Conservation (phyloP, 2,888 invertebrate genomes). For the Drosophila monieri region DNA sequence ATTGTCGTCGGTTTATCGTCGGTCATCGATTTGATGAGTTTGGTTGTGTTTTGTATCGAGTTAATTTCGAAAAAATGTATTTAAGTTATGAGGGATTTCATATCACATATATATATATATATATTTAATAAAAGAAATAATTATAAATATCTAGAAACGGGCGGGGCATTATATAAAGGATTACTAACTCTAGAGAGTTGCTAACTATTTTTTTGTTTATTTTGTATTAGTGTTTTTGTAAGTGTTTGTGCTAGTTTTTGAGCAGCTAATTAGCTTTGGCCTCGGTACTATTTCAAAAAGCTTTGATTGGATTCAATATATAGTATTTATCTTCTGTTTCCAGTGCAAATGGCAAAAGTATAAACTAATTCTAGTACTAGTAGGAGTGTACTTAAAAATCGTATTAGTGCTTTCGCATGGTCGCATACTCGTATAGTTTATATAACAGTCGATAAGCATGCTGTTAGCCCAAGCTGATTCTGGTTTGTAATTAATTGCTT, state of each 20-base stretch:
- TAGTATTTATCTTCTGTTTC: slow-evolving; percentile 15
- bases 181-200: slow-evolving; percentile 27
- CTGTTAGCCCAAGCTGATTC: slow-evolving; percentile 35
- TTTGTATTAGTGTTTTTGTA: slow-evolving; percentile 18
- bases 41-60: slow-evolving; percentile 34
- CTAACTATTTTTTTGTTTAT: slow-evolving; percentile 25
- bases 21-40: slow-evolving; percentile 26
- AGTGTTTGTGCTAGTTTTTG: slow-evolving; percentile 29
- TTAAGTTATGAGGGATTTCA: slow-evolving; percentile 59
- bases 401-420: slow-evolving; percentile 43
- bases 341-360: slow-evolving; percentile 62
- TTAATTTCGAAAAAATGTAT: slow-evolving; percentile 60
- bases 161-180: slow-evolving; percentile 1
- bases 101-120: slow-evolving; percentile 16
- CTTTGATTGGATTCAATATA: slow-evolving; percentile 15
- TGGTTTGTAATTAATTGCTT: slow-evolving; percentile 6
- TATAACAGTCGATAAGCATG: slow-evolving; percentile 40
- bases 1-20: slow-evolving; percentile 8
- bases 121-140: slow-evolving; percentile 2
- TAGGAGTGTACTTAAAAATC: slow-evolving; percentile 56
- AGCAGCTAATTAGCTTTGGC: slow-evolving; percentile 76
- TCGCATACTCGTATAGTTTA: slow-evolving; percentile 55
- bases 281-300: slow-evolving; percentile 34
- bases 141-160: slow-evolving; percentile 18
- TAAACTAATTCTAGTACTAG: slow-evolving; percentile 63